Evolutionary conservation across 2,797 vertebrate genomes (phyloP), one percentile per base, ranked within the genome.

Genomic region (Lutjanus argentimaculatus): DNA sequence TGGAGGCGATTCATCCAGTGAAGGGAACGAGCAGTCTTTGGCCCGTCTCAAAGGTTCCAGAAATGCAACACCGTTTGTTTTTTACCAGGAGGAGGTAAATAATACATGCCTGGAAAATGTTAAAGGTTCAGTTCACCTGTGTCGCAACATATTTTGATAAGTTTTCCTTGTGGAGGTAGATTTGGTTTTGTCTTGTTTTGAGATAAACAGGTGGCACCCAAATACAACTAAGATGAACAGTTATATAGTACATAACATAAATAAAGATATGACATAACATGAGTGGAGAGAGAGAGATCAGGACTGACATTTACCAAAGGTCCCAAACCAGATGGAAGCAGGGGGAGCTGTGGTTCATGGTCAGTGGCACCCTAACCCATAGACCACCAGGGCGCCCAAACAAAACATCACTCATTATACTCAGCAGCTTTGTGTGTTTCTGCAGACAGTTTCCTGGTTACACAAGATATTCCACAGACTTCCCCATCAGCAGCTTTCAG

Each of bases 61-160:
- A 87, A 96, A 90, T 21, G 96, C 97, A 61, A 96, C 97, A 36
- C 97, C 97, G 0, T 98, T 99, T 91, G 96, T 99, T 79, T 99
- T 99, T 98, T 92, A 98, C 97, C 58, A 96, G 98, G 48, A 96
- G 96, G 81, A 97, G 98, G 98, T 98, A 96, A 96, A 90, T 73
- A 40, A 58, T 21, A 30, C 16, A 42, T n/a, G 13, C 30, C 3
- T 49, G 10, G 9, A n/a, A 63, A 63, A 64, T 13, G 0, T 17
- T 19, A 62, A 64, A 7, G 19, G 17, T 19, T 52, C 0, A 1
- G n/a, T 19, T 59, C 6, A 40, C 7, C 17, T 4, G 22, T 49
- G 57, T 45, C 9, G 45, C 14, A 55, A 22, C 7, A 56, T 43
- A 21, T 57, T 12, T 42, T 64, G 2, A 19, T 14, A 21, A 0